Conservation (phyloP, 2,113 vertebrate species). For the Odontesthes bonariensis region DNA sequence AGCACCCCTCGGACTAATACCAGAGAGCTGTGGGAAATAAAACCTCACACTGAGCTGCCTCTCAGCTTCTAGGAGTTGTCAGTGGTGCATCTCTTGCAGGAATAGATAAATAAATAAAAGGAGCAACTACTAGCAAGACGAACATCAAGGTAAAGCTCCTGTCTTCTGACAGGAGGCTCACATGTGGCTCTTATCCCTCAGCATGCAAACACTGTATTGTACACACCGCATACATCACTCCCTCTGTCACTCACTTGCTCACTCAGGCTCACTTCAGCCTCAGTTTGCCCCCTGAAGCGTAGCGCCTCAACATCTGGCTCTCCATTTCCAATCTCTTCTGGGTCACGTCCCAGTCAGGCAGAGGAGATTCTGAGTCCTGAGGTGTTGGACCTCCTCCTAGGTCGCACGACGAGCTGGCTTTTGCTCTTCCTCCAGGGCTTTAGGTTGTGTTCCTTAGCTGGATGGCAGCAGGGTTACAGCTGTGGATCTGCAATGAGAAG, state of each 20-base stretch:
- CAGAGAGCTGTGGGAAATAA: slow-evolving; percentile 57
- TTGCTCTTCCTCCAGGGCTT: slow-evolving; percentile 25
- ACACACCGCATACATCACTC: slow-evolving; percentile 26
- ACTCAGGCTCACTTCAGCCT: slow-evolving; percentile 34
- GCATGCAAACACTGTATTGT: slow-evolving; percentile 32
- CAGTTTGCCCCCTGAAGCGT: slow-evolving; percentile 44
- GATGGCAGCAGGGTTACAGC: slow-evolving; percentile 26
- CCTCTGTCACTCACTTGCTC: slow-evolving; percentile 54
- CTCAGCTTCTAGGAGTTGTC: slow-evolving; percentile 57
- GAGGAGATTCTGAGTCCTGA: slow-evolving; percentile 37
- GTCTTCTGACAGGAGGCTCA: slow-evolving; percentile 57
- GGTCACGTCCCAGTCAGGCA: slow-evolving; percentile 60
- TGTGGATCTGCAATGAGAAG: slow-evolving; percentile 14
- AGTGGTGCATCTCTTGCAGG: slow-evolving; percentile 36
- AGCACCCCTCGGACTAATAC: slow-evolving; percentile 62
- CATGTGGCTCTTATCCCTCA: slow-evolving; percentile 54
- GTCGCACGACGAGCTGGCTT: slow-evolving; percentile 52
- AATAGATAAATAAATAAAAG: background rate
- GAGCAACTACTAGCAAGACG: slow-evolving; percentile 7
- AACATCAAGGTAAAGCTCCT: slow-evolving; percentile 49
- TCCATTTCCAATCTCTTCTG: slow-evolving; percentile 46
- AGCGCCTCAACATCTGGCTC: slow-evolving; percentile 71
- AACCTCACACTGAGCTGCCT: slow-evolving; percentile 58
- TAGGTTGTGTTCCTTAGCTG: background rate
- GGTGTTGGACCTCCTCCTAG: slow-evolving; percentile 45